Conservation (phyloP, 2,113 vertebrate species). For the Tonatia bakeri region DNA sequence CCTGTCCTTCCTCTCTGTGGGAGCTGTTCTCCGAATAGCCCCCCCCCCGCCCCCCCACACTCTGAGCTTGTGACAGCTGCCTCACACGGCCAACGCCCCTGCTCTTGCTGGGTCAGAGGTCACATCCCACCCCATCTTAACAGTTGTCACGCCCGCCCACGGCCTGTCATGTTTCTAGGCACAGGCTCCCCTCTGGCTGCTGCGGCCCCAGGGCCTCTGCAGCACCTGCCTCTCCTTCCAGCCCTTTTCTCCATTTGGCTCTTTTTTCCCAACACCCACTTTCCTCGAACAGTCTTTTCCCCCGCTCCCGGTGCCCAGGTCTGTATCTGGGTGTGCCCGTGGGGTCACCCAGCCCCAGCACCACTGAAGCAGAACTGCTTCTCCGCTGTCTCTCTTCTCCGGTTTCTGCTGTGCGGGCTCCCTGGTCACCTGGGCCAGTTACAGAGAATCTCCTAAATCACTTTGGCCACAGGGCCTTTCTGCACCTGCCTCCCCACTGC, state of each 20-base stretch:
- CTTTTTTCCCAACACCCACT: background rate
- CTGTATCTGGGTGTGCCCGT: too few species aligned
- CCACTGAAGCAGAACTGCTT: background rate
- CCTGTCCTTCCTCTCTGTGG: background rate
- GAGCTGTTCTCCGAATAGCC: too few species aligned
- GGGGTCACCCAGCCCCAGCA: too few species aligned
- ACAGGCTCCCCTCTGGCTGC: too few species aligned
- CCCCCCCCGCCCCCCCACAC: too few species aligned
- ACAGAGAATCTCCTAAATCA: background rate
- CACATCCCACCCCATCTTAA: rapidly evolving
- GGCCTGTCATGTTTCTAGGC: background rate
- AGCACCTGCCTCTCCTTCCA: too few species aligned
- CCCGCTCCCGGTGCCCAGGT: background rate
- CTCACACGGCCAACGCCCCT: too few species aligned
- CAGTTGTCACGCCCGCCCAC: rapidly evolving
- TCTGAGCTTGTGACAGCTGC: background rate
- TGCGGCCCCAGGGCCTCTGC: background rate
- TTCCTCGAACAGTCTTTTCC: background rate
- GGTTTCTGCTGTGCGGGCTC: background rate
- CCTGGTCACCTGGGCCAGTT: background rate
- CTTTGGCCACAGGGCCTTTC: background rate
- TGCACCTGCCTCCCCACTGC: too few species aligned
- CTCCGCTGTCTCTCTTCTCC: background rate
- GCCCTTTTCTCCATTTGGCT: background rate
- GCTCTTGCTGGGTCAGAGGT: background rate